These are phyloP conservation scores for Tinamus guttatus DNA, from an alignment of 2,113 vertebrate species.

Conservation along the genomic window DNA sequence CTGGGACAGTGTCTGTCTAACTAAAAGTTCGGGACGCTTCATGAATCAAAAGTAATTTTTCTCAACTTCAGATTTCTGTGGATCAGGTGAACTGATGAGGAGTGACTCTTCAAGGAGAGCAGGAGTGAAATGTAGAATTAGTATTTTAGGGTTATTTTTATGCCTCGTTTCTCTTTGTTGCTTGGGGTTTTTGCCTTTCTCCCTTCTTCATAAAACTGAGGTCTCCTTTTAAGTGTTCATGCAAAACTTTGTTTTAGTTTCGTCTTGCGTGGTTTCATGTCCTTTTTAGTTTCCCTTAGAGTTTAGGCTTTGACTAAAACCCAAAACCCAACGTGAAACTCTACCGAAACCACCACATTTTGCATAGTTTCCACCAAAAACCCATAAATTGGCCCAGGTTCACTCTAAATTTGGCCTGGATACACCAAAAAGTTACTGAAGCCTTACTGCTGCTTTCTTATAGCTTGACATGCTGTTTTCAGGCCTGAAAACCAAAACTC, in stretches of 20 bases:
- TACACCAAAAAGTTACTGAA: background rate
- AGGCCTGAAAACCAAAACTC: background rate
- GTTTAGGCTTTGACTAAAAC: slow-evolving; percentile 10
- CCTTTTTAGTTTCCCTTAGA: background rate
- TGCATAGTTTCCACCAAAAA: slow-evolving; percentile 57
- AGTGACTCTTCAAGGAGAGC: background rate
- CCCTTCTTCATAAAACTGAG: background rate
- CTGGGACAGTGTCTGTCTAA: background rate
- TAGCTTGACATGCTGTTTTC: background rate
- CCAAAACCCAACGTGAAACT: slow-evolving; percentile 10
- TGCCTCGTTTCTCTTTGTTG: background rate
- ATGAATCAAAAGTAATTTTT: background rate
- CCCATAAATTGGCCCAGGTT: background rate
- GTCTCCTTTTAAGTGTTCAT: background rate
- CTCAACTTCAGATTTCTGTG: background rate
- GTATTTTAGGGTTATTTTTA: background rate
- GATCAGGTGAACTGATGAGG: background rate
- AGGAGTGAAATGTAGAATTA: background rate
- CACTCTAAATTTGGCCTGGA: background rate
- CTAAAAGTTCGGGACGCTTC: background rate
- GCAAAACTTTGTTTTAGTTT: slow-evolving; percentile 23
- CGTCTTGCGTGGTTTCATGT: background rate
- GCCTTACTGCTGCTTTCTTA: background rate
- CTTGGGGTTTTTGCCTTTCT: background rate
- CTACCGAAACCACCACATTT: slow-evolving; percentile 28